Conservation (phyloP, 2,797 vertebrate species). For the Schizothorax lantsangensis region DNA sequence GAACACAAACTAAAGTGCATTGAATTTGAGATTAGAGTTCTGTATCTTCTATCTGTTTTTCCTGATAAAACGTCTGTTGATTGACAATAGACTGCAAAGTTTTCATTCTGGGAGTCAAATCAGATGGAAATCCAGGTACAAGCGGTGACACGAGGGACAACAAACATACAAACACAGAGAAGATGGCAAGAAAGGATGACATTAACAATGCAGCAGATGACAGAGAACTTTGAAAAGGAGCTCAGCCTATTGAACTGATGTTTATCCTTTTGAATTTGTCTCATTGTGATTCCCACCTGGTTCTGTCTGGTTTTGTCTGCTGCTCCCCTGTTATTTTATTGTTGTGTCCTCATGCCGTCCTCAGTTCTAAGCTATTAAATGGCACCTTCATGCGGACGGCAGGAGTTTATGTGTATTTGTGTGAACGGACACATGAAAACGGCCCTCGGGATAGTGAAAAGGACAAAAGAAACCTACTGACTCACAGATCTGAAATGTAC, state of each 20-base stretch:
- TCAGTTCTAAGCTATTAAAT: slow-evolving; percentile 48
- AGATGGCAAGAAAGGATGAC: slow-evolving; percentile 16
- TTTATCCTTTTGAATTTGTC: slow-evolving; percentile 39
- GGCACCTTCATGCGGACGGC: slow-evolving; percentile 16
- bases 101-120: slow-evolving; percentile 7
- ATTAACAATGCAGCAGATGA: slow-evolving; percentile 31
- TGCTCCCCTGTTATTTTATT: slow-evolving; percentile 56
- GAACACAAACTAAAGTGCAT: slow-evolving; percentile 23
- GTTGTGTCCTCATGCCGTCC: slow-evolving; percentile 45
- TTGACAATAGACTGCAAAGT: neutral
- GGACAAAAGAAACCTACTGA: slow-evolving; percentile 54
- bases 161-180: neutral
- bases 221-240: slow-evolving; percentile 26
- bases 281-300: slow-evolving; percentile 55
- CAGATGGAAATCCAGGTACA: neutral
- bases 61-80: neutral
- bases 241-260: slow-evolving; percentile 25
- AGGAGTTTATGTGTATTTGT: slow-evolving; percentile 9
- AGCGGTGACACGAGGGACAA: neutral
- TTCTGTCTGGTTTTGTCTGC: slow-evolving; percentile 46
- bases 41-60: slow-evolving; percentile 2
- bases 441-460: slow-evolving; percentile 55
- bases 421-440: slow-evolving; percentile 3
- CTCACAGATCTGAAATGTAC: slow-evolving; percentile 21
- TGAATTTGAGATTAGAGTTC: neutral